A percentile compares a stretch with the other conserved stretches of the same genome.
phyloP scores from a whole-genome alignment of 2,888 invertebrate genomes.

The Tetramorium bicarinatum region DNA sequence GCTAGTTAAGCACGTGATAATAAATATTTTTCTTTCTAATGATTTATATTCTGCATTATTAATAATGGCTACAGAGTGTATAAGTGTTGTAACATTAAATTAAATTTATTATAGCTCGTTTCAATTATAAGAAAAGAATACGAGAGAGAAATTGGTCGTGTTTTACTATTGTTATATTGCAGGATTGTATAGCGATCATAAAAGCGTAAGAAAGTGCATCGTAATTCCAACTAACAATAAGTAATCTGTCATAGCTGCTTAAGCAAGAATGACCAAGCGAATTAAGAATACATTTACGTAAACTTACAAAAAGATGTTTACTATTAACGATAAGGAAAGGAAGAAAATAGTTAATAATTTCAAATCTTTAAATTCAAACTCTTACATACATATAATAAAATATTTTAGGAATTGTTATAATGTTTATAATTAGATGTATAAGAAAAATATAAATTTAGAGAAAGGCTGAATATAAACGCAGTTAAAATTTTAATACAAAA shows the following conservation, averaged over 20 bases:
- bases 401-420: neutral
- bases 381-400: neutral
- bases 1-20: neutral
- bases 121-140: neutral
- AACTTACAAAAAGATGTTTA: neutral
- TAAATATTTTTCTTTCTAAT: neutral
- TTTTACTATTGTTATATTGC: neutral
- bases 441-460: neutral
- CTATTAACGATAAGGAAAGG: neutral
- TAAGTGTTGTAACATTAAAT: neutral
- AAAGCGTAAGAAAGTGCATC: neutral
- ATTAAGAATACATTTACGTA: neutral
- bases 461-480: neutral
- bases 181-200: neutral
- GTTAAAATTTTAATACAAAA: neutral
- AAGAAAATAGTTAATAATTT: neutral
- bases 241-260: constrained; percentile 10
- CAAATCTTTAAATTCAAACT: neutral
- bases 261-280: constrained; percentile 7
- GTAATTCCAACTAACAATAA: constrained; percentile 20
- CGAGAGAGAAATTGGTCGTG: neutral
- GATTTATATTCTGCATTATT: neutral
- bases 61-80: neutral
- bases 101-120: neutral
- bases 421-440: neutral